Percentiles rank a stretch among this genome's conserved stretches.
Evolutionary conservation across 2,888 invertebrate species (phyloP).

Genomic region (Rotaria magnacalcarata): DNA sequence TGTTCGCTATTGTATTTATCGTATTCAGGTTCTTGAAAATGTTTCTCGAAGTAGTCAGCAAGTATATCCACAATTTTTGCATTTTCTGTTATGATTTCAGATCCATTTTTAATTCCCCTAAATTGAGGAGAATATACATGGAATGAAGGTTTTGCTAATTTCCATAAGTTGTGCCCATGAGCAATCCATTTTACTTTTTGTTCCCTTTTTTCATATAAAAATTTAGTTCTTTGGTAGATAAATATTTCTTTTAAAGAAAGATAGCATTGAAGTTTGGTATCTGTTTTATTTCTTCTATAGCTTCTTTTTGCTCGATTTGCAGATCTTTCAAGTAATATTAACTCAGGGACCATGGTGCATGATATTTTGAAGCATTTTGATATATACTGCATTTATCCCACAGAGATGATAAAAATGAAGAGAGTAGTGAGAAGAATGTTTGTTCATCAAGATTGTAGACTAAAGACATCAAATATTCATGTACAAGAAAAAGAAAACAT

Average conservation of each 20-base stretch:
- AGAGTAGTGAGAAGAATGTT: background rate
- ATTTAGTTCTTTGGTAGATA: background rate
- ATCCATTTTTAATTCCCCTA: too few relatives aligned
- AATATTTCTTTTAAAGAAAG: background rate
- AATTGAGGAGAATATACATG: too few relatives aligned
- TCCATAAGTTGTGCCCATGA: background rate
- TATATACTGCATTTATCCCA: background rate
- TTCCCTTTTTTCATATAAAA: background rate
- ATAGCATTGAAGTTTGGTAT: background rate
- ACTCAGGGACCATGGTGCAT: background rate
- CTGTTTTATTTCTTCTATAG: background rate
- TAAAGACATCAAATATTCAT: background rate
- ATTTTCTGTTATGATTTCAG: too few relatives aligned
- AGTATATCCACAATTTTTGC: too few relatives aligned
- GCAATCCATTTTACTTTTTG: background rate
- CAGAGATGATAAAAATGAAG: background rate
- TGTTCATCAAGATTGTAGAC: background rate
- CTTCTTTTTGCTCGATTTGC: background rate
- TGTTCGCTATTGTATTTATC: too few relatives aligned
- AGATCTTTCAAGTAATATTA: background rate
- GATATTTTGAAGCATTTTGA: background rate
- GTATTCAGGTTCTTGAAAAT: too few relatives aligned
- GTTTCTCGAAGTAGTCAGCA: too few relatives aligned
- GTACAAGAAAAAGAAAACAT: background rate
- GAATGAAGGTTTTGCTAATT: background rate